These are phyloP conservation scores for Phallusia fumigata DNA, from an alignment of 23 tunicate genomes.

Conservation along the genomic window DNA sequence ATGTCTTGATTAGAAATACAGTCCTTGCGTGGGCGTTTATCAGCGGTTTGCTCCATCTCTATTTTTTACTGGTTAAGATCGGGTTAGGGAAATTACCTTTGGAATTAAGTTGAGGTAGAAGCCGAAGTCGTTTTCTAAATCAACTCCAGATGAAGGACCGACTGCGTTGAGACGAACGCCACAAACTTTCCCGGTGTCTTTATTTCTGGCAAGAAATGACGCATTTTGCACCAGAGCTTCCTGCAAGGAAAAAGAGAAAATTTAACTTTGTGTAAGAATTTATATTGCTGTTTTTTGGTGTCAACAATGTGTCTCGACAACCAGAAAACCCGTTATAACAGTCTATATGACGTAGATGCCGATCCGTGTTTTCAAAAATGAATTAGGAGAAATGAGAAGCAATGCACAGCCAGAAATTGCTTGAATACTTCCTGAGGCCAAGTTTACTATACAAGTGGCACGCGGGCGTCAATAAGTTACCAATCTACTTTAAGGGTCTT, in stretches of 20 bases:
- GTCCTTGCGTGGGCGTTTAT: not conserved
- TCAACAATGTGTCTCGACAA: too few relatives aligned
- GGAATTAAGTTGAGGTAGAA: conserved; percentile 39
- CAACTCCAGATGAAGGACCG: conserved; percentile 53
- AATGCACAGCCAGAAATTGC: too few relatives aligned
- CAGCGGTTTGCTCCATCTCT: not conserved
- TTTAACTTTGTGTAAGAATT: not conserved
- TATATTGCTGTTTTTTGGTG: not conserved
- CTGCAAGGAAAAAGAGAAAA: conserved; percentile 30
- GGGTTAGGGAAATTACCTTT: conserved; percentile 23
- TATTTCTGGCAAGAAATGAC: conserved; percentile 63
- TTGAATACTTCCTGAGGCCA: too few relatives aligned
- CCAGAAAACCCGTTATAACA: too few relatives aligned
- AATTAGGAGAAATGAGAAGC: not conserved
- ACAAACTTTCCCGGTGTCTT: conserved; percentile 63
- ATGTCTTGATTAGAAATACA: not conserved
- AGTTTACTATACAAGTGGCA: too few relatives aligned
- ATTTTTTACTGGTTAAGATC: not conserved
- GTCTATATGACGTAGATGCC: not conserved
- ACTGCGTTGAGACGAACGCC: conserved; percentile 76
- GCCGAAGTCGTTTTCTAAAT: conserved; percentile 44
- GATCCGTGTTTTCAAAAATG: not conserved
- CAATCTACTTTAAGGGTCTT: too few relatives aligned
- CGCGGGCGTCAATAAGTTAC: too few relatives aligned
- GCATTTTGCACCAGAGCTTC: conserved; percentile 62